Base-by-base conservation (phyloP, 2,888 invertebrate genomes). In the Cheilosia scutellata region DNA sequence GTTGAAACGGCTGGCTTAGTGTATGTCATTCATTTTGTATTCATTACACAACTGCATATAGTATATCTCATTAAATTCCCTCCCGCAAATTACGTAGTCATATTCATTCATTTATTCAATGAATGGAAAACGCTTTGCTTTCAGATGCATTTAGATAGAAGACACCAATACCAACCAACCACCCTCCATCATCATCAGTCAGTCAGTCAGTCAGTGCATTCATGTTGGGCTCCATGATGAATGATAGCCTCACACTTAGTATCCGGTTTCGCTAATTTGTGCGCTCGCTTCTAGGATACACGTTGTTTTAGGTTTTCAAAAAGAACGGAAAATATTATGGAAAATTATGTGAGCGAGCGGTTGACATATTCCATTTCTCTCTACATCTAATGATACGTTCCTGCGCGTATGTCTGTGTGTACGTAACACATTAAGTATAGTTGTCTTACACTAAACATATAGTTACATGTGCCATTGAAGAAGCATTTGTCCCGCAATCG, bases 71-170 rank as follows among this genome's bases (percentile, higher is more conserved):
- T 82, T 86, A 86, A 82, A 86, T 82, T 86, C 51, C 71, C 86
- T 72, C 72, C 86, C 86, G 49, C 86, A 86, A 86, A 86, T 86
- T 86, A 86, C 82, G 66, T 82, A 86, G 82, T 86, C 86, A 77
- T 82, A 86, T 86, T 82, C 86, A 86, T 86, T 86, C 84, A 86
- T 86, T 86, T 86, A 82, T 86, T 86, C 86, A 86, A 86, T 86
- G 86, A 86, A 82, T 82, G 82, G 82, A 82, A 84, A 86, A 86
- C 86, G 86, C 86, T 86, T 86, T 86, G 86, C 82, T 86, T 86
- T 86, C 86, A 86, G 44, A 82, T 86, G 86, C 86, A 86, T 82
- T 86, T 86, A 86, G 80, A 80, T 70, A 76, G 72, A 66, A 70
- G 63, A 72, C 58, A 47, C 62, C 53, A 31, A 25, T 4, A 49